Base-by-base conservation (phyloP, 2,888 invertebrate genomes). In the Toxonevra muliebris region DNA sequence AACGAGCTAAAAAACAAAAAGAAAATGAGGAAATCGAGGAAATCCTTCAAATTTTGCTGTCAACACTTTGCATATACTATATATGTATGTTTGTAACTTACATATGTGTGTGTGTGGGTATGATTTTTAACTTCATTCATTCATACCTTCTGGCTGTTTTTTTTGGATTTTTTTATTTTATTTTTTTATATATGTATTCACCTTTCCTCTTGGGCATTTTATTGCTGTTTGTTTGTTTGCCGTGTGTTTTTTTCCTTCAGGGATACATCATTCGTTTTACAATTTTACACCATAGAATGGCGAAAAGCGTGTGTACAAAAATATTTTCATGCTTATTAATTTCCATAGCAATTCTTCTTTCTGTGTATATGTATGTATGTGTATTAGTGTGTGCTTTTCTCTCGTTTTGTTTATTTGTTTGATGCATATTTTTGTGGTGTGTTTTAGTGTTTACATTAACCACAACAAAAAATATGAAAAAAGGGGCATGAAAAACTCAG, bases 301-400 rank as follows among this genome's bases (percentile, higher is more conserved):
- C 30, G 30, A 30, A 30, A 30, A 30, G 30, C 40, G 20, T 69
- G 30, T 58, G 19, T 53, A 42, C 40, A 45, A 65, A 59, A 65
- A 65, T 68, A 65, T 68, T 10, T 55, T 55, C n/a, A 13, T 40
- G 41, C n/a, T 40, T 19, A 13, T n/a, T 20, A 10, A 40, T 55
- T 55, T 54, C 13, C 20, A 20, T 54, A 10, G 30, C 2, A 30
- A 30, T 30, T 30, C 30, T 2, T 2, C 30, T 30, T 30, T 30
- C 30, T 7, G 30, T 55, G 55, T 17, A 54, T 13, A 52, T 17
- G 57, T 40, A 15, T 41, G 43, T 55, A 11, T 58, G 58, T 58
- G 30, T 17, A 17, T n/a, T 15, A 58, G 20, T 30, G 2, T 30
- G 30, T 7, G 3, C 30, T 30, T 7, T 30, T 30, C 7, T 30